phyloP scores from a whole-genome alignment of 1,140 invertebrate genomes.

The Zaprionus ornatus region DNA sequence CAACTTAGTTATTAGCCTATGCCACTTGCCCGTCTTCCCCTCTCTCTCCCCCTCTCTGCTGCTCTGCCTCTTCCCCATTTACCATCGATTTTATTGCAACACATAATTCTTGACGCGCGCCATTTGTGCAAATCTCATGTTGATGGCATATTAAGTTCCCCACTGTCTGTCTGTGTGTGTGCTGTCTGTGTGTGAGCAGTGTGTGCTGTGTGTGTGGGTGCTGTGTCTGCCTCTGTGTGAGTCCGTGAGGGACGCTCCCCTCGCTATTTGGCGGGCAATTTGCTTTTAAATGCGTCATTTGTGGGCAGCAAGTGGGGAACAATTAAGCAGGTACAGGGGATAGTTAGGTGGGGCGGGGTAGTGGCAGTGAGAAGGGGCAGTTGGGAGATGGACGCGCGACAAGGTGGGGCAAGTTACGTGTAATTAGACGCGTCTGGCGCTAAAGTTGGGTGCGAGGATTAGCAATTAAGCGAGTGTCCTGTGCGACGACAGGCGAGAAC shows the following conservation, averaged over 20 bases:
- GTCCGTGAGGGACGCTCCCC: not conserved
- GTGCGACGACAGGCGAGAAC: constrained; percentile 15
- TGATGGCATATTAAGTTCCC: constrained; percentile 78
- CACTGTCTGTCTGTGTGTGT: not conserved
- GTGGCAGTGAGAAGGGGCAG: not conserved
- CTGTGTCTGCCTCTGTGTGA: not conserved
- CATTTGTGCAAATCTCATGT: constrained; percentile 81
- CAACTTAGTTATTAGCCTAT: constrained; percentile 71
- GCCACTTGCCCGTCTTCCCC: constrained; percentile 25
- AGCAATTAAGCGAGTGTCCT: constrained; percentile 79
- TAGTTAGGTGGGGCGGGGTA: not conserved
- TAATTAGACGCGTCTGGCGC: constrained; percentile 74
- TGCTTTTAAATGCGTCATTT: constrained; percentile 68
- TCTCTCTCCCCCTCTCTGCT: not conserved
- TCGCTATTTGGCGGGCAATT: constrained; percentile 46
- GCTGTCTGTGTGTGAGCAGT: not conserved
- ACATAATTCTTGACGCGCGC: constrained; percentile 73
- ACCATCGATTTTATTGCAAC: constrained; percentile 77
- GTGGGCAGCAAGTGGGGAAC: not conserved
- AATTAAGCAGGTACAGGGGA: not conserved
- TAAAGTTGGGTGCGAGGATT: constrained; percentile 59
- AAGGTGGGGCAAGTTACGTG: constrained; percentile 57
- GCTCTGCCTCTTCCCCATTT: not conserved
- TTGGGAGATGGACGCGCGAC: not conserved
- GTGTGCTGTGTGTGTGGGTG: not conserved